Percentiles rank a stretch among this genome's conserved stretches.
phyloP scores from a whole-genome alignment of 2,113 vertebrate species.

The Petrocephalus zakoni region DNA sequence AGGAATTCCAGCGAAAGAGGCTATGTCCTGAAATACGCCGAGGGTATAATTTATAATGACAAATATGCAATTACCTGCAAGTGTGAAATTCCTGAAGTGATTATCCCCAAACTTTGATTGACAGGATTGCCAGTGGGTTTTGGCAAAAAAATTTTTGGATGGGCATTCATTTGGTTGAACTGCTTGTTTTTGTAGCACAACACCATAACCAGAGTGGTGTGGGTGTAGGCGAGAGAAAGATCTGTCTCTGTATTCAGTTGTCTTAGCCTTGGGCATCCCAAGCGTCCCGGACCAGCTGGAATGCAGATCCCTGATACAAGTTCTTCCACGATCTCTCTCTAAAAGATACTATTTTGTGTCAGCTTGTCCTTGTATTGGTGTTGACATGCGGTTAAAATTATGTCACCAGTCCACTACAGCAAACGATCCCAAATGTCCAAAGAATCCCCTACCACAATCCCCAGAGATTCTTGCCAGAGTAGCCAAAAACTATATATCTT shows the following conservation, averaged over 20 bases:
- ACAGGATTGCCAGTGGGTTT: neutral
- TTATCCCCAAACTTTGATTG: conserved; percentile 5
- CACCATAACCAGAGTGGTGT: neutral
- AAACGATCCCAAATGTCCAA: neutral
- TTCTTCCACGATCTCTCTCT: neutral
- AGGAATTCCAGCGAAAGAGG: neutral
- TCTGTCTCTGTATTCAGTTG: neutral
- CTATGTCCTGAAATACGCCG: neutral
- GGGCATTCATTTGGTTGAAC: neutral
- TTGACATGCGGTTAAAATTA: neutral
- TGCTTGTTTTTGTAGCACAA: neutral
- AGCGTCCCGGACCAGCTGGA: neutral
- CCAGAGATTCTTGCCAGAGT: neutral
- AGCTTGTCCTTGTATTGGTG: neutral
- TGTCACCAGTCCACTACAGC: neutral
- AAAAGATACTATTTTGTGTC: neutral
- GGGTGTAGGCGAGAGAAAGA: neutral
- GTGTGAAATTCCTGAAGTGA: conserved; percentile 19
- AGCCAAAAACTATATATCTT: neutral
- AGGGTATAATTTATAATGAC: conserved; percentile 6
- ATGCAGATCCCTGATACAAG: neutral
- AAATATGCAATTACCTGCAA: conserved; percentile 4
- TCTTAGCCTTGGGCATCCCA: neutral
- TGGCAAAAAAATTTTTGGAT: neutral
- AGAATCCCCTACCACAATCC: neutral